Evolutionary conservation across 2,888 invertebrate species (phyloP), one percentile per base, ranked within the genome.

Genomic region (Lepetodrilus schrolli): DNA sequence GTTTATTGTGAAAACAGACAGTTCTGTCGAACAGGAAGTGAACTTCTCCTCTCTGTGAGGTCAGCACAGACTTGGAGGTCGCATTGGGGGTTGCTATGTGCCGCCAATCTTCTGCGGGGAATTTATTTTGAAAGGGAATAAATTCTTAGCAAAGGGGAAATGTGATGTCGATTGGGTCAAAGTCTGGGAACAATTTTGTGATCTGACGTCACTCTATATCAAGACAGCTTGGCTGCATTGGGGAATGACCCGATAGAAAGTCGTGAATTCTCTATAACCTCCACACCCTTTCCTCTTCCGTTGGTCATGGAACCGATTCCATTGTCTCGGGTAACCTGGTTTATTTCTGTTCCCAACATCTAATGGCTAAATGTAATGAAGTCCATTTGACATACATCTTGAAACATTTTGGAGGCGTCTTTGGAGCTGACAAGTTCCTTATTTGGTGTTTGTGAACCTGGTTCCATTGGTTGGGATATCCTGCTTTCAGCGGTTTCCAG

Each of bases 1-100:
- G 74, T 74, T 70, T 74, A 66, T 70, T 74, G 70, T 70, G 66
- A 70, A 70, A 70, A 74, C 49, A 74, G 20, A 20, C 36, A 13
- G 20, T n/a, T 37, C 20, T 51, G 69, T 51, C 51, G 48, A 38
- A 38, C 70, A 51, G 73, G 48, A 66, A 66, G 72, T 48, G 58
- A 58, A 58, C 58, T 26, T 58, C 58, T 58, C 30, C 58, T 30
- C 34, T 23, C 58, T 30, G 30, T 23, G 58, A 58, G 58, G 58
- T 58, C 58, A 58, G 17, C 23, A n/a, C 58, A 58, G 43, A 58
- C 58, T 58, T 58, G 58, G 17, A 30, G 58, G 17, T 30, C 8
- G 30, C 58, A 58, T 58, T 17, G 17, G 30, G 58, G n/a, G n/a
- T n/a, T 26, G 58, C 58, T n/a, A 30, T 30, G 13, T 30, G 30